Conservation (phyloP, 2,888 invertebrate species). For the Choreutis nemorana region DNA sequence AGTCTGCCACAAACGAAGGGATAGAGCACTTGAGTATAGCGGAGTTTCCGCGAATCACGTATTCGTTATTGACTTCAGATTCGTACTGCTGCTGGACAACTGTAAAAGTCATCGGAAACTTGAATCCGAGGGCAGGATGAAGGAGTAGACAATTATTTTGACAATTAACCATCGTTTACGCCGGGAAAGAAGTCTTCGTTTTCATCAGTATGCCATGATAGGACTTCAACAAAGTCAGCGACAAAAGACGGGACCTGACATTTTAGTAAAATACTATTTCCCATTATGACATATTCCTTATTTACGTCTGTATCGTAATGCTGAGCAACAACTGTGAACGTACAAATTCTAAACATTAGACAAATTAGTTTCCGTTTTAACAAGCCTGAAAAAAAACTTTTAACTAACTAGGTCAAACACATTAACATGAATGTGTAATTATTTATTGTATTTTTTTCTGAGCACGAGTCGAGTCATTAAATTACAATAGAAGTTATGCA, state of each 20-base stretch:
- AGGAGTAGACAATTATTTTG: background rate
- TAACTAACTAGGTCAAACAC: too few species aligned
- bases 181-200: conserved; percentile 75
- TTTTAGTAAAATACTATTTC: conserved; percentile 82
- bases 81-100: conserved; percentile 92
- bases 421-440: too few species aligned
- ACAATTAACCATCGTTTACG: conserved; percentile 65
- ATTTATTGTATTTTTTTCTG: too few species aligned
- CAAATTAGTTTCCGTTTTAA: too few species aligned
- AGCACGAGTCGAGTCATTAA: too few species aligned
- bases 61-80: conserved; percentile 91
- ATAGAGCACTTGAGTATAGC: conserved; percentile 89
- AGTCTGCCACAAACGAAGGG: conserved; percentile 93
- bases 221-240: conserved; percentile 83
- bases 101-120: conserved; percentile 33
- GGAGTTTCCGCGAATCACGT: conserved; percentile 88
- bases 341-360: too few species aligned
- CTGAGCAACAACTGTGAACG: conserved; percentile 84
- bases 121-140: background rate
- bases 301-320: conserved; percentile 84
- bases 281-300: conserved; percentile 84
- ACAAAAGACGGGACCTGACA: conserved; percentile 88
- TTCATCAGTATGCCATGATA: conserved; percentile 82
- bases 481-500: too few species aligned
- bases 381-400: too few species aligned